Conservation (phyloP, 2,113 vertebrate species). For the Cichladusa arquata region DNA sequence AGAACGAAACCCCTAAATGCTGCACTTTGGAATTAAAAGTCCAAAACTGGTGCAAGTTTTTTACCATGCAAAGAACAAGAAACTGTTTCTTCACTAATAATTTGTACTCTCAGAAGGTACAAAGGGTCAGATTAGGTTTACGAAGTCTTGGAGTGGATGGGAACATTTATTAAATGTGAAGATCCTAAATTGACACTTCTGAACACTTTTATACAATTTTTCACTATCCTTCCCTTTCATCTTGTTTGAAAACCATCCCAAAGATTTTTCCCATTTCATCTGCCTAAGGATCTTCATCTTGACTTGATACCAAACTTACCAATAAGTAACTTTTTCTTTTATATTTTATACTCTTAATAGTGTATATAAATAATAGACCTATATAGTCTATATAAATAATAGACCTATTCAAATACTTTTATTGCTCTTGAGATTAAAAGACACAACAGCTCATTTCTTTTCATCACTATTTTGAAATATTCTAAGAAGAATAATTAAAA, state of each 20-base stretch:
- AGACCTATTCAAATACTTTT: neutral
- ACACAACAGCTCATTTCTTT: neutral
- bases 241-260: neutral
- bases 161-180: neutral
- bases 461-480: neutral
- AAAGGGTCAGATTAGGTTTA: neutral
- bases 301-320: neutral
- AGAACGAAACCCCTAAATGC: neutral
- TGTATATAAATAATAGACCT: neutral
- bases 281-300: neutral
- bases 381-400: neutral
- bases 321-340: neutral
- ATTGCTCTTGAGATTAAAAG: neutral
- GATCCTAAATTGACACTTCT: neutral
- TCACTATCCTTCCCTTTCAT: neutral
- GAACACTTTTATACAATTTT: neutral
- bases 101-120: neutral
- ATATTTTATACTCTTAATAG: neutral
- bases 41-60: neutral
- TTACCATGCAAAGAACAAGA: neutral
- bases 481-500: neutral
- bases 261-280: neutral
- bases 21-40: neutral
- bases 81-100: neutral
- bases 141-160: neutral